Percentiles rank a stretch among this genome's conserved stretches.
These are phyloP conservation scores for Microcebus lehilahytsara DNA, from an alignment of 2,113 vertebrate species.

Conservation along the genomic window DNA sequence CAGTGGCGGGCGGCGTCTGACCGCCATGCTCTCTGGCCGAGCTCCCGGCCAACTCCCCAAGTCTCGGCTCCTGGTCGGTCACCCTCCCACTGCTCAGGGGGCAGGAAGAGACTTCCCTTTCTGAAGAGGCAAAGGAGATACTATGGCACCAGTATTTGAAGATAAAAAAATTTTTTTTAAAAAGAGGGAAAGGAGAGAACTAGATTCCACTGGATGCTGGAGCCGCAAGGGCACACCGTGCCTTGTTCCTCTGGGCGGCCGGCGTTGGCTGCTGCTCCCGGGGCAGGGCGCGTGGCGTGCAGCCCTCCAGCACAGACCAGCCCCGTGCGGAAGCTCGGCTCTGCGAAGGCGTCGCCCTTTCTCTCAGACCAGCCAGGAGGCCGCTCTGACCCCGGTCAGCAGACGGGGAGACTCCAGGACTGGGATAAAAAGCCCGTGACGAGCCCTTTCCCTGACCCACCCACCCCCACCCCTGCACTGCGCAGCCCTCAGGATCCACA, in stretches of 20 bases:
- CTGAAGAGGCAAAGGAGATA: not conserved
- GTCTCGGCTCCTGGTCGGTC: not conserved
- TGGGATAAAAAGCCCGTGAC: not conserved
- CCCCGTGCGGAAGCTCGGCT: too few species aligned
- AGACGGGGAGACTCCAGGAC: not conserved
- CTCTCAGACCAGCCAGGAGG: not conserved
- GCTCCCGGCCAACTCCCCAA: not conserved
- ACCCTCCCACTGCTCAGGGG: not conserved
- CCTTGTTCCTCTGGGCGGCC: not conserved
- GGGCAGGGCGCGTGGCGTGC: fast-evolving
- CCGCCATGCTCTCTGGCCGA: fast-evolving
- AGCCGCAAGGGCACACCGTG: not conserved
- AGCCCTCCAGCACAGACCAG: not conserved
- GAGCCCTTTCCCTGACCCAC: not conserved
- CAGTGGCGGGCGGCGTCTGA: not conserved
- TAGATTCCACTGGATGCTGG: not conserved
- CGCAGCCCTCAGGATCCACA: fast-evolving
- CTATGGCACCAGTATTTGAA: too few species aligned
- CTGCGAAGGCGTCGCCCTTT: not conserved
- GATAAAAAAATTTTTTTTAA: too few species aligned
- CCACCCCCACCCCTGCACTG: too few species aligned
- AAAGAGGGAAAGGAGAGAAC: not conserved
- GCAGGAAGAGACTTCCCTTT: not conserved
- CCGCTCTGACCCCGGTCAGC: not conserved
- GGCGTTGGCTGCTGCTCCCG: not conserved